Evolutionary conservation across 2,113 vertebrate genomes (phyloP).

Genomic region (Calyptommatus sinebrachiatus): DNA sequence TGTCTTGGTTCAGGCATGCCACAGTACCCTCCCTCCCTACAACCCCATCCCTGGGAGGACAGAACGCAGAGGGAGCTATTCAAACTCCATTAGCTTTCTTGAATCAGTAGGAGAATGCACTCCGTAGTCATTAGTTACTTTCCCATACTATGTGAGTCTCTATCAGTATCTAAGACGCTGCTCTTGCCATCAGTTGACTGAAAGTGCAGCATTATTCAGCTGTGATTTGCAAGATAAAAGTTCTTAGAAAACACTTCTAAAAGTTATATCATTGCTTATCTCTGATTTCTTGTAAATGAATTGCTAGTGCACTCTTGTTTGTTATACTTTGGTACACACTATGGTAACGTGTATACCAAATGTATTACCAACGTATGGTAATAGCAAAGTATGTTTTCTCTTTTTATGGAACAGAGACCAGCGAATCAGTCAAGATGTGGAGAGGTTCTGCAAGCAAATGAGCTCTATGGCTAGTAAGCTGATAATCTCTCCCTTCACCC

Average conservation of each 20-base stretch:
- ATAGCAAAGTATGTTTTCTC: background rate
- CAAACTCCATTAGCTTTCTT: background rate
- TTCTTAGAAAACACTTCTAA: background rate
- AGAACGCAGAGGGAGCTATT: no score
- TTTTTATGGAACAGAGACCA: slow-evolving; percentile 82
- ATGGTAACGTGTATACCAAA: no score
- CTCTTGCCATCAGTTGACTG: background rate
- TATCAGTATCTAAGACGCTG: background rate
- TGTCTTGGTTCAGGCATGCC: no score
- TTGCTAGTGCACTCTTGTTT: background rate
- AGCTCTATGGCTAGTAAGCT: slow-evolving; percentile 89
- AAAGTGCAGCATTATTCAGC: background rate
- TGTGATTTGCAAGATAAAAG: background rate
- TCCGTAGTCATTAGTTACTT: background rate
- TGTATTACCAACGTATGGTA: no score
- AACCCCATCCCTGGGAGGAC: no score
- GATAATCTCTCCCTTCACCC: slow-evolving; percentile 87
- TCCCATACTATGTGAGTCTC: background rate
- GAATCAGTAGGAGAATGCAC: background rate
- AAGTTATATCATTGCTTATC: background rate
- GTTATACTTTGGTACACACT: background rate
- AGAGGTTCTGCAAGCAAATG: slow-evolving; percentile 90
- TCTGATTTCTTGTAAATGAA: background rate
- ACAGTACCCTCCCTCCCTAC: no score
- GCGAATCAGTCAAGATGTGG: slow-evolving; percentile 94